Percentiles rank a stretch among this genome's conserved stretches.
Evolutionary conservation across 92 coral and sea anemone species (phyloP).

Genomic region (Actinostola sp.): DNA sequence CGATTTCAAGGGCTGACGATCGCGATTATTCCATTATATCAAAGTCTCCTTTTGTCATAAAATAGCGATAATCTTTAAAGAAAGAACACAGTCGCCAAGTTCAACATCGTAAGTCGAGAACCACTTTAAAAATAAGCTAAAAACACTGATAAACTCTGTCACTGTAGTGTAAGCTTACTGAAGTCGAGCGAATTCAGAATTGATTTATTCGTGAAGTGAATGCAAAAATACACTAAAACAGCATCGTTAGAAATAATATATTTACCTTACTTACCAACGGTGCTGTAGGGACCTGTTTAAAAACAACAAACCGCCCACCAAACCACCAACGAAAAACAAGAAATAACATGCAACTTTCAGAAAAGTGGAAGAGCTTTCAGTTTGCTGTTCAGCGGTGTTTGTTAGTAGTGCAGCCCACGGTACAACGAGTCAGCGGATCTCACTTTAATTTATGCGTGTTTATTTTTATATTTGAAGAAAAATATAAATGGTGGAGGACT

Average conservation of each 20-base stretch:
- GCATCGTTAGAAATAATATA: no score
- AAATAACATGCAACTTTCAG: slow-evolving; percentile 15
- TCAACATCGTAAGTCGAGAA: no score
- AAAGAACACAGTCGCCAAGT: no score
- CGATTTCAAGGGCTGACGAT: background rate
- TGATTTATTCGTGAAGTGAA: no score
- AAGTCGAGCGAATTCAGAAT: no score
- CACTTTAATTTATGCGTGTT: background rate
- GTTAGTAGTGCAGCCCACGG: background rate
- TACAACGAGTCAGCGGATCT: slow-evolving; percentile 46
- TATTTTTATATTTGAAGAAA: background rate
- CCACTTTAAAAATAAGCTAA: no score
- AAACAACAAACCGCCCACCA: background rate
- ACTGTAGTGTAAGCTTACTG: no score
- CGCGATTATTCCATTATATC: background rate
- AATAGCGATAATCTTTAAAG: no score
- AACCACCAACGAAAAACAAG: slow-evolving; percentile 4
- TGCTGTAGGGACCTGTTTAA: background rate
- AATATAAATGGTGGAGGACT: background rate
- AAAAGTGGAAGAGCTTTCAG: background rate
- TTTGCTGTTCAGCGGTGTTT: slow-evolving; percentile 24
- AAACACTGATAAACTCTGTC: no score
- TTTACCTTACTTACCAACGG: background rate
- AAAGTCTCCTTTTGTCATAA: background rate
- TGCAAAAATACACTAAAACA: no score